Conservation (phyloP, 2,113 vertebrate species). For the Oryctolagus cuniculus region mOryCun1.1 NC_091440.1:94292501-94293000, state of each 20-base stretch:
- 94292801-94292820: background rate
- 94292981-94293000: background rate
- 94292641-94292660: background rate
- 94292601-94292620: background rate
- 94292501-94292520: too few relatives aligned
- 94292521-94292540: background rate
- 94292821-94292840: background rate
- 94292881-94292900: background rate
- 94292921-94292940: background rate
- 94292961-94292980: background rate
- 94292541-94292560: background rate
- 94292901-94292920: background rate
- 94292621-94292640: too few relatives aligned
- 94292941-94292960: background rate
- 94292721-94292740: background rate
- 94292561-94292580: background rate
- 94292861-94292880: background rate
- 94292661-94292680: background rate
- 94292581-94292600: background rate
- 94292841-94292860: background rate
- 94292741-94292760: background rate
- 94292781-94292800: background rate
- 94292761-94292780: background rate
- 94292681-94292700: background rate
- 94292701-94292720: background rate